Evolutionary conservation across 2,888 invertebrate species (phyloP), one percentile per base, ranked within the genome.

Genomic region (Neria commutata): DNA sequence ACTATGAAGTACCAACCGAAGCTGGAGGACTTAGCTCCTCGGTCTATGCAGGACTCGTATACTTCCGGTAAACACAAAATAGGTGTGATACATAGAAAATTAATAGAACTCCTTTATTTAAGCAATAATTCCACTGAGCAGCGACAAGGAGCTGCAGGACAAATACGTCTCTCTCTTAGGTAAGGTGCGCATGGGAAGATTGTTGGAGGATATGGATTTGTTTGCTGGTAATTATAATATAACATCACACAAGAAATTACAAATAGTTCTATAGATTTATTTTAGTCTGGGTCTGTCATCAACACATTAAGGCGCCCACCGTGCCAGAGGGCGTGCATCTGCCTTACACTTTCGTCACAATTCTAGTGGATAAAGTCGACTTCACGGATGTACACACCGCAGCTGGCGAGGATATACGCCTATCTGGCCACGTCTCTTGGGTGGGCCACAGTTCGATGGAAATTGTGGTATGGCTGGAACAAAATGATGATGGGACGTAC

Each of bases 191-290:
- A 80, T 89, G 66, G 91, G 91, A 1, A 80, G 91, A 56, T 81
- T 92, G 3, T 80, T 91, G 73, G 91, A 92, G 81, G 91, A 91
- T 74, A 86, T 92, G 84, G 91, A 92, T 77, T 84, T 89, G 58
- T 90, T 91, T 84, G 90, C 91, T 58, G 90, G 90, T 89, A 78
- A 3, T 54, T 17, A n/a, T 50, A n/a, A n/a, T n/a, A n/a, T n/a
- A n/a, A n/a, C n/a, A n/a, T n/a, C n/a, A n/a, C n/a, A n/a, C n/a
- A n/a, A n/a, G n/a, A n/a, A 37, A 37, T n/a, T n/a, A n/a, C n/a
- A n/a, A n/a, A n/a, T n/a, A n/a, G n/a, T n/a, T n/a, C n/a, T n/a
- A n/a, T n/a, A n/a, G n/a, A n/a, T 21, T 16, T 21, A 1, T 34
- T 3, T 21, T n/a, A 88, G 91, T 88, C 33, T 88, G 87, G 84